Evolutionary conservation across 2,113 vertebrate species (phyloP).

Genomic region (Perca flavescens): DNA sequence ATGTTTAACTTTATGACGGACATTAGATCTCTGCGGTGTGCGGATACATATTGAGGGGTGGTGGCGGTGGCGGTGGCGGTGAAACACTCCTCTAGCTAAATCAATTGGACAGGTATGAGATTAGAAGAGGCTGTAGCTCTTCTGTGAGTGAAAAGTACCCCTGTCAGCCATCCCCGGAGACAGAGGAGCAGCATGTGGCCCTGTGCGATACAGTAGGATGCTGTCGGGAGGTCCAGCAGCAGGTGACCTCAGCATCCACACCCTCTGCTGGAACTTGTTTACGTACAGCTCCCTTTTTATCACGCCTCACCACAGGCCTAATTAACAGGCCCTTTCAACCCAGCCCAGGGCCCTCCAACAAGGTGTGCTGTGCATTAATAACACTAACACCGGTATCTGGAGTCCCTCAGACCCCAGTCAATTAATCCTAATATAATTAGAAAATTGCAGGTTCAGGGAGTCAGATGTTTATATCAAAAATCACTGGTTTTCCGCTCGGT

Average conservation of each 20-base stretch:
- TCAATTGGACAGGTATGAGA: slow-evolving; percentile 66
- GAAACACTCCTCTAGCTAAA: slow-evolving; percentile 55
- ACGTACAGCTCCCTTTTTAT: slow-evolving; percentile 67
- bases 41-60: slow-evolving; percentile 32
- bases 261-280: slow-evolving; percentile 65
- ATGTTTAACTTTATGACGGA: slow-evolving; percentile 71
- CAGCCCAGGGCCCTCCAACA: slow-evolving; percentile 52
- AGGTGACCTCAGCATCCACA: slow-evolving; percentile 54
- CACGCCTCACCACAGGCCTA: slow-evolving; percentile 75
- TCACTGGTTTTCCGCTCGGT: slow-evolving; percentile 42
- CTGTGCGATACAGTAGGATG: slow-evolving; percentile 55
- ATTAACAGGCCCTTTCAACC: slow-evolving; percentile 76
- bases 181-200: slow-evolving; percentile 61
- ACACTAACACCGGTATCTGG: slow-evolving; percentile 50
- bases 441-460: slow-evolving; percentile 72
- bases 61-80: not conserved
- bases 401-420: slow-evolving; percentile 77
- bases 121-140: slow-evolving; percentile 48
- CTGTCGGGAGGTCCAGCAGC: slow-evolving; percentile 52
- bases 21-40: slow-evolving; percentile 57
- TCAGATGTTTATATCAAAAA: slow-evolving; percentile 76
- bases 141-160: slow-evolving; percentile 43
- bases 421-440: slow-evolving; percentile 86
- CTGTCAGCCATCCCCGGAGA: slow-evolving; percentile 33
- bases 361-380: slow-evolving; percentile 67